Conservation (phyloP, 1,140 invertebrate species). For the Drosophila trapezifrons region DNA sequence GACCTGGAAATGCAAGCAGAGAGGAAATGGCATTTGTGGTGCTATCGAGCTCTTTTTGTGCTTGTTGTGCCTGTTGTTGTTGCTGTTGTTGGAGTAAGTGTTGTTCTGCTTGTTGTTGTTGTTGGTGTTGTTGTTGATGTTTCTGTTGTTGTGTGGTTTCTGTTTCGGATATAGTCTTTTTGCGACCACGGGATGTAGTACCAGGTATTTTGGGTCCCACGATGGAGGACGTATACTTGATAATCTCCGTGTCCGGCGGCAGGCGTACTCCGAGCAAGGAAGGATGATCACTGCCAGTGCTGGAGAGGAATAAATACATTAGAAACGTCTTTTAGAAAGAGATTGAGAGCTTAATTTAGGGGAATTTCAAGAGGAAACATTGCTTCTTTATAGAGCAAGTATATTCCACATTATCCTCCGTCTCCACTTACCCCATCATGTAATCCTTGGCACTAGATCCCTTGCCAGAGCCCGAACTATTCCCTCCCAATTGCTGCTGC, state of each 20-base stretch:
- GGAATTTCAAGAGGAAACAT: too few species aligned
- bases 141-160: conserved; percentile 84
- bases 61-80: conserved; percentile 53
- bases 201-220: conserved; percentile 92
- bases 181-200: conserved; percentile 91
- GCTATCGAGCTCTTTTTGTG: conserved; percentile 75
- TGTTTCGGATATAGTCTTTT: conserved; percentile 94
- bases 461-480: conserved; percentile 44
- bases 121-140: conserved; percentile 34
- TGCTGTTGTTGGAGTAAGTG: conserved; percentile 57
- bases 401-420: too few species aligned
- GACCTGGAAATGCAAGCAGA: conserved; percentile 89
- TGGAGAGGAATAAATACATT: neutral
- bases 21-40: conserved; percentile 84
- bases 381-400: too few species aligned
- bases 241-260: conserved; percentile 94
- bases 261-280: conserved; percentile 91
- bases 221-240: conserved; percentile 93
- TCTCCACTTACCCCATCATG: conserved; percentile 84
- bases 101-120: conserved; percentile 70
- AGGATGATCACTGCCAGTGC: conserved; percentile 88
- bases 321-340: too few species aligned
- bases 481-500: conserved; percentile 46
- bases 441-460: conserved; percentile 69
- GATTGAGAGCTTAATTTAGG: too few species aligned